Conservation (phyloP, 2,888 invertebrate genomes). For the Zhuqinia jingwanae region DNA sequence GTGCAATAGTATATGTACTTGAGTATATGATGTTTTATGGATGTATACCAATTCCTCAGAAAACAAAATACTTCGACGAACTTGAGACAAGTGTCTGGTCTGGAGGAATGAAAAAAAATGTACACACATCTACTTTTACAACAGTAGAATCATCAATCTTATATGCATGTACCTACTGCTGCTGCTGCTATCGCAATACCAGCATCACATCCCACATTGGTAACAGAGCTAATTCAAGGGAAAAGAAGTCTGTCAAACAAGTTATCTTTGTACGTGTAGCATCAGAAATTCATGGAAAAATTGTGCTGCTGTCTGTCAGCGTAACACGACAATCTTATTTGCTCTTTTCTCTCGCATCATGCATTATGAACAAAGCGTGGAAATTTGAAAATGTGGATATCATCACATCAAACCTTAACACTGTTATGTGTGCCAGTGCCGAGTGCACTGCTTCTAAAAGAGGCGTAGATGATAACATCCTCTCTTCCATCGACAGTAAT, state of each 20-base stretch:
- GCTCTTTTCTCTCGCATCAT: not conserved
- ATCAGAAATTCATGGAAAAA: slow-evolving; percentile 22
- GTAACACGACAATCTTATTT: not conserved
- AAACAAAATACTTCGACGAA: too few species aligned
- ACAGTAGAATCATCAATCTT: not conserved
- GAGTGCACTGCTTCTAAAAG: too few species aligned
- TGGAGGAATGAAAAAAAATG: too few species aligned
- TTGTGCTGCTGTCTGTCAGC: slow-evolving; percentile 15
- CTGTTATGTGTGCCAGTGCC: not conserved
- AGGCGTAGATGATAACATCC: too few species aligned
- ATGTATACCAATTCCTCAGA: too few species aligned
- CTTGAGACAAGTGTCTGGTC: too few species aligned
- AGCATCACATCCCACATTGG: not conserved
- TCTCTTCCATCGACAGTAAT: not conserved
- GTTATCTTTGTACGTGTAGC: too few species aligned
- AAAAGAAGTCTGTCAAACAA: not conserved
- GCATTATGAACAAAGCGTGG: slow-evolving; percentile 10
- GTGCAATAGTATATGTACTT: too few species aligned
- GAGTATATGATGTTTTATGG: too few species aligned
- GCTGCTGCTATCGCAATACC: not conserved
- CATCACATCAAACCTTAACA: not conserved
- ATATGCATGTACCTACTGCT: not conserved
- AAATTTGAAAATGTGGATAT: too few species aligned
- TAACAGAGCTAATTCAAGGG: not conserved
- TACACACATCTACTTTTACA: too few species aligned